Evolutionary conservation across 2,113 vertebrate species (phyloP), one percentile per base, ranked within the genome.

Genomic region (Thomomys bottae): DNA sequence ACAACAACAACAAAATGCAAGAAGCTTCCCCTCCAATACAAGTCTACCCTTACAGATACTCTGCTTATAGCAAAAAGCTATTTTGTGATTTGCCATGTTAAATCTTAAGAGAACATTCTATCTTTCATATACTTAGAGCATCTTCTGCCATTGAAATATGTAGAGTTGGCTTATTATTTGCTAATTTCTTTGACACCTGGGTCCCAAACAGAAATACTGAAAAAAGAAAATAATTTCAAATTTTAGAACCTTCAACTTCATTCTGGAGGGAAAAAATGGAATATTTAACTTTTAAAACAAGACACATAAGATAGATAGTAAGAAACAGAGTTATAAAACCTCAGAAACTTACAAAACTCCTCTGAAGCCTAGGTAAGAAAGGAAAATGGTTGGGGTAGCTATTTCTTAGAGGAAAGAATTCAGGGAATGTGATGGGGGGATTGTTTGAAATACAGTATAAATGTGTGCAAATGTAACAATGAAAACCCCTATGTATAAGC

Each of bases 241-340:
- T 76, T 30, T 77, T 38, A 86, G n/a, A 82, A 89, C 26, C 45
- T 36, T 78, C 90, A 92, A 91, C 26, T 14, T 59, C 45, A 87
- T 66, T 18, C 8, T 61, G 24, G 8, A 72, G 24, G 4, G n/a
- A 32, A 40, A 6, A 88, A 77, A 91, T 21, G 7, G 42, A 24
- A 92, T 32, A 24, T 9, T 80, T 85, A 84, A 76, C 81, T 83
- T 93, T 94, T 36, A 84, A 84, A 95, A 42, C 30, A 78, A 75
- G 61, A 77, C 54, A 84, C 8, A 70, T 10, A 36, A 64, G 75
- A 32, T 23, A 91, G 30, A 90, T 75, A 81, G 12, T 30, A 88
- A 87, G 17, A 91, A 12, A 89, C 34, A 85, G 77, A 84, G 8
- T 86, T 15, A 92, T 4, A 87, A 77, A 79, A 77, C n/a, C 73